These are phyloP conservation scores for Hypanus sabinus DNA, from an alignment of 2,113 vertebrate species.

Conservation along the genomic window DNA sequence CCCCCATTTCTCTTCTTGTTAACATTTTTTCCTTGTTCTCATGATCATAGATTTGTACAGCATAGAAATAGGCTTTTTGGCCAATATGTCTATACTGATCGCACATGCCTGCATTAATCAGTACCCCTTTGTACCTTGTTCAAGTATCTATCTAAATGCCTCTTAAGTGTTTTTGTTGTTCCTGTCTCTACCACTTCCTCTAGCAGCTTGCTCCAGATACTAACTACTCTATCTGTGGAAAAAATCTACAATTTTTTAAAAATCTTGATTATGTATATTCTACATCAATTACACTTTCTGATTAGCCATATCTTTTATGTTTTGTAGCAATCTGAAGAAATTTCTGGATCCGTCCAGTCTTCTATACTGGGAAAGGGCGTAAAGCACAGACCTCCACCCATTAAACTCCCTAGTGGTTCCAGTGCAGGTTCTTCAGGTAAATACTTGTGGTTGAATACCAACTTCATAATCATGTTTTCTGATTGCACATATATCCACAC, in stretches of 20 bases:
- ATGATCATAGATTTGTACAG: too few relatives aligned
- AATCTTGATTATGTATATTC: neutral
- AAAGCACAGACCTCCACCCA: slow-evolving; percentile 89
- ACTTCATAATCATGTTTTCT: neutral
- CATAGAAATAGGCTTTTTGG: too few relatives aligned
- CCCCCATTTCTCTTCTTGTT: too few relatives aligned
- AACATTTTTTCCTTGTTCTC: too few relatives aligned
- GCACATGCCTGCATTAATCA: too few relatives aligned
- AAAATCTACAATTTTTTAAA: neutral
- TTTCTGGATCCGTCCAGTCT: slow-evolving; percentile 77
- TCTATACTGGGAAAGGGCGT: slow-evolving; percentile 86
- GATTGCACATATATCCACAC: neutral
- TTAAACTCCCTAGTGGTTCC: slow-evolving; percentile 84
- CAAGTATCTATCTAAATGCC: too few relatives aligned
- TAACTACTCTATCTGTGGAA: too few relatives aligned
- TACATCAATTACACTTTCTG: neutral
- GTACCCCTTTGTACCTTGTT: too few relatives aligned
- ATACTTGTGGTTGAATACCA: slow-evolving; percentile 2
- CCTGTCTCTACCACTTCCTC: too few relatives aligned
- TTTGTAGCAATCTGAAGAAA: slow-evolving; percentile 67
- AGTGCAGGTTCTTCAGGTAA: slow-evolving; percentile 89
- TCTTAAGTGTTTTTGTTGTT: too few relatives aligned
- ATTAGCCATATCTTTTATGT: slow-evolving; percentile 21
- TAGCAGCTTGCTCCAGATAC: too few relatives aligned
- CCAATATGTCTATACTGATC: too few relatives aligned